Conservation (phyloP, 2,797 vertebrate genomes). For the Carcharodon carcharias region DNA sequence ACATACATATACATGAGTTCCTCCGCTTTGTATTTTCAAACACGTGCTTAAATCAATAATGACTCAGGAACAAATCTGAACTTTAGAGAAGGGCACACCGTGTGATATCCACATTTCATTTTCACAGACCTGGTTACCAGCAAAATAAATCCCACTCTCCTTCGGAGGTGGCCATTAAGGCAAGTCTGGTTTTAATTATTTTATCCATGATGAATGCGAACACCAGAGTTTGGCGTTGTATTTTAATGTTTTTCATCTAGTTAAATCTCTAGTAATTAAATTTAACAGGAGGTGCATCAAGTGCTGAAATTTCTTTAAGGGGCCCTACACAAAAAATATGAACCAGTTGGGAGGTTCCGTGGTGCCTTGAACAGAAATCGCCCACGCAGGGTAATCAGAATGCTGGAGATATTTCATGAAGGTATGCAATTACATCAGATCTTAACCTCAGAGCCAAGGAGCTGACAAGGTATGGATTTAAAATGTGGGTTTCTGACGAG, state of each 20-base stretch:
- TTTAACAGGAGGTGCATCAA: not conserved
- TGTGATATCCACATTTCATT: not conserved
- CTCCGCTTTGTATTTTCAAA: not conserved
- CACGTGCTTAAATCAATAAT: not conserved
- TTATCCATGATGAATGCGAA: not conserved
- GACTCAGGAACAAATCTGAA: not conserved
- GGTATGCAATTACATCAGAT: not conserved
- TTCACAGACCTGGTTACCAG: not conserved
- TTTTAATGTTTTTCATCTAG: not conserved
- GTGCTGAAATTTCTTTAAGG: not conserved
- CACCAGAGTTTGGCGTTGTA: no score
- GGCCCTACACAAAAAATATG: not conserved
- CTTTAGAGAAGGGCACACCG: not conserved
- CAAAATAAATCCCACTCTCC: not conserved
- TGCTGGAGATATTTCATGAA: not conserved
- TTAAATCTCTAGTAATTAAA: not conserved
- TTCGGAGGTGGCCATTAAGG: not conserved
- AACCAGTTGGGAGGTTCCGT: not conserved
- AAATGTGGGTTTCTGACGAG: not conserved
- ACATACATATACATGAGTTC: not conserved
- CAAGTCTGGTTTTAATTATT: not conserved
- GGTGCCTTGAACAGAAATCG: not conserved
- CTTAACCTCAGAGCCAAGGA: not conserved
- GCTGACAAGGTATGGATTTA: not conserved
- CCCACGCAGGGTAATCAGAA: not conserved